Percentiles rank a stretch among this genome's conserved stretches.
Conservation (phyloP, 2,888 invertebrate species). For the Aspidiotus rigidus region DNA sequence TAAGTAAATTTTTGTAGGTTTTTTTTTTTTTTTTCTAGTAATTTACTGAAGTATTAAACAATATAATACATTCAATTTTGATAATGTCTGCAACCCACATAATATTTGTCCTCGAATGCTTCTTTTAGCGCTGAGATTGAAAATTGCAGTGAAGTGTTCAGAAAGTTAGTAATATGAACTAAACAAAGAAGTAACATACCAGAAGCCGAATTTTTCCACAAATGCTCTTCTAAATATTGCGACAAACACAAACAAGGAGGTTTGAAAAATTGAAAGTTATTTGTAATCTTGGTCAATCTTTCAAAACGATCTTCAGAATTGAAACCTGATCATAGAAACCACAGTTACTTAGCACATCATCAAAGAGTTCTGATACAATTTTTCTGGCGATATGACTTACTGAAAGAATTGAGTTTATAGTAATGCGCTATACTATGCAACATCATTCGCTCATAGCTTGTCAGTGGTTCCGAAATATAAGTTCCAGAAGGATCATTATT, state of each 20-base stretch:
- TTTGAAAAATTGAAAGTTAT: slow-evolving; percentile 4
- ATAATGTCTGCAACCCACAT: too few species aligned
- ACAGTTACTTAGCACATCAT: not conserved
- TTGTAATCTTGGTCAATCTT: slow-evolving; percentile 25
- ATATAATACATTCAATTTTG: too few species aligned
- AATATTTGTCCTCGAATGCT: too few species aligned
- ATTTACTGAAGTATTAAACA: too few species aligned
- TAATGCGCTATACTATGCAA: slow-evolving; percentile 35
- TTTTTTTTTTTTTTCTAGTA: too few species aligned
- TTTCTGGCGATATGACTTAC: slow-evolving; percentile 19
- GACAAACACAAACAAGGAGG: slow-evolving; percentile 22
- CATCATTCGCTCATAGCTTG: slow-evolving; percentile 33
- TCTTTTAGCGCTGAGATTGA: too few species aligned
- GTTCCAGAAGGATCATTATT: slow-evolving; percentile 29
- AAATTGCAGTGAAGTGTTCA: too few species aligned
- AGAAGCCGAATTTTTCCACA: not conserved
- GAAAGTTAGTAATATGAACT: too few species aligned
- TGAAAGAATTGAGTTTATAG: slow-evolving; percentile 34
- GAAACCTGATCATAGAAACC: slow-evolving; percentile 14
- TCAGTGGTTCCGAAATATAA: slow-evolving; percentile 31
- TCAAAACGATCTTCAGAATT: slow-evolving; percentile 3
- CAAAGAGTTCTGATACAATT: not conserved
- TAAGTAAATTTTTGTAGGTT: too few species aligned
- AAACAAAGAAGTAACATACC: not conserved
- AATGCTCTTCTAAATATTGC: slow-evolving; percentile 14